These are phyloP conservation scores for Actinia equina DNA, from an alignment of 64 coral and sea anemone genomes.

Conservation along the genomic window DNA sequence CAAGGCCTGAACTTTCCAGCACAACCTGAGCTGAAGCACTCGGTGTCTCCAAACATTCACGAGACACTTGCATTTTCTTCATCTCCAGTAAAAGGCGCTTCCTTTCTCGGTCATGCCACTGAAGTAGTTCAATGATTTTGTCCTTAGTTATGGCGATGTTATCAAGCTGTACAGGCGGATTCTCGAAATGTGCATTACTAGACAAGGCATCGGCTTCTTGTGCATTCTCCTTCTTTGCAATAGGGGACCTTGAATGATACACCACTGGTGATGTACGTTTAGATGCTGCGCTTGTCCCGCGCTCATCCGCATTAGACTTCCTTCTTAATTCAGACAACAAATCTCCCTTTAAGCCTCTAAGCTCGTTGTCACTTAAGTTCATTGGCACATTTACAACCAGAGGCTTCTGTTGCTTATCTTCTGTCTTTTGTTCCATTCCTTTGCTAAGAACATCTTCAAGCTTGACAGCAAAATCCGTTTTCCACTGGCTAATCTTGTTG, in stretches of 20 bases:
- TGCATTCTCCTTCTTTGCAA: not conserved
- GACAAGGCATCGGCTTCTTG: not conserved
- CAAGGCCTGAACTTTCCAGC: not conserved
- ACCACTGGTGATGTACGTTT: not conserved
- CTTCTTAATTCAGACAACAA: not conserved
- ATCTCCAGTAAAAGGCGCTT: not conserved
- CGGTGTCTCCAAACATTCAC: not conserved
- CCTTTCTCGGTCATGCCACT: conserved; percentile 21
- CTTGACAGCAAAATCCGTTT: conserved; percentile 5
- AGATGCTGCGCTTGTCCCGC: not conserved
- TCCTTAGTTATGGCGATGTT: not conserved
- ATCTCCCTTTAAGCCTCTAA: not conserved
- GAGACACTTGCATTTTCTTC: conserved; percentile 1
- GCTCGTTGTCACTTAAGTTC: not conserved
- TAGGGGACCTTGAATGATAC: not conserved
- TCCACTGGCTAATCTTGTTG: conserved; percentile 23
- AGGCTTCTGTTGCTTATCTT: not conserved
- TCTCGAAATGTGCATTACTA: not conserved
- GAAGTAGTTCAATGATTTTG: conserved; percentile 9
- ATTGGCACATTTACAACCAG: conserved; percentile 11
- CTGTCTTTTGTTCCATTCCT: conserved; percentile 3
- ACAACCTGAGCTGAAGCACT: not conserved
- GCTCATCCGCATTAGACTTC: not conserved
- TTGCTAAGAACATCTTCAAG: conserved; percentile 25
- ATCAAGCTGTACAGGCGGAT: not conserved